Percentiles rank a stretch among this genome's conserved stretches.
phyloP scores from a whole-genome alignment of 2,888 invertebrate species.

The Empis livida region DNA sequence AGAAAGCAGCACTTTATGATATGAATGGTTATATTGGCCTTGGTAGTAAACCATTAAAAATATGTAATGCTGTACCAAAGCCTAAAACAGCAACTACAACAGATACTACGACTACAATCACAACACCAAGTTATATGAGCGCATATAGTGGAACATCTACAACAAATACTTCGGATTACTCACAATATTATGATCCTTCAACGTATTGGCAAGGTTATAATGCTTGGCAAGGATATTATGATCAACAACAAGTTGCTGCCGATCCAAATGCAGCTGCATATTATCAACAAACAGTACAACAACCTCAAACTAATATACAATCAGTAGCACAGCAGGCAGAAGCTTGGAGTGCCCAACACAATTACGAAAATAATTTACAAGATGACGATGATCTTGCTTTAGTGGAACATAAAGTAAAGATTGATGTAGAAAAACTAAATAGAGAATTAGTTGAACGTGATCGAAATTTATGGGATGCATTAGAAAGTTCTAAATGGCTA shows the following conservation, averaged over 20 bases:
- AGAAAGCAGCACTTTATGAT: slow-evolving; percentile 78
- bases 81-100: slow-evolving; percentile 46
- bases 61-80: slow-evolving; percentile 85
- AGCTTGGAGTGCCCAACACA: slow-evolving; percentile 38
- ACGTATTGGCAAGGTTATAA: slow-evolving; percentile 82
- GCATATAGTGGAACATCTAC: slow-evolving; percentile 19
- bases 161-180: slow-evolving; percentile 41
- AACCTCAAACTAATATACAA: slow-evolving; percentile 28
- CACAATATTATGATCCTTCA: slow-evolving; percentile 70
- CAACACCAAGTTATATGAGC: slow-evolving; percentile 27
- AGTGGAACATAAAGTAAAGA: slow-evolving; percentile 62
- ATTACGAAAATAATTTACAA: slow-evolving; percentile 27
- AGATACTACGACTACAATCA: slow-evolving; percentile 28
- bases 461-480: slow-evolving; percentile 63
- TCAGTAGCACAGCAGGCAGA: slow-evolving; percentile 36
- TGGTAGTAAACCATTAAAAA: slow-evolving; percentile 78
- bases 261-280: slow-evolving; percentile 25
- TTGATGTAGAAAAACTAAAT: slow-evolving; percentile 66
- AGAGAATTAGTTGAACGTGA: slow-evolving; percentile 64
- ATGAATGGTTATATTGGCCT: slow-evolving; percentile 90
- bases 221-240: slow-evolving; percentile 64
- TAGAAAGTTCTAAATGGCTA: slow-evolving; percentile 75
- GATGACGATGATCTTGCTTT: slow-evolving; percentile 57
- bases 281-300: slow-evolving; percentile 35
- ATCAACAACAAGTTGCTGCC: slow-evolving; percentile 29